These are phyloP conservation scores for Argyresthia albistria DNA, from an alignment of 2,888 invertebrate species.

Conservation along the genomic window DNA sequence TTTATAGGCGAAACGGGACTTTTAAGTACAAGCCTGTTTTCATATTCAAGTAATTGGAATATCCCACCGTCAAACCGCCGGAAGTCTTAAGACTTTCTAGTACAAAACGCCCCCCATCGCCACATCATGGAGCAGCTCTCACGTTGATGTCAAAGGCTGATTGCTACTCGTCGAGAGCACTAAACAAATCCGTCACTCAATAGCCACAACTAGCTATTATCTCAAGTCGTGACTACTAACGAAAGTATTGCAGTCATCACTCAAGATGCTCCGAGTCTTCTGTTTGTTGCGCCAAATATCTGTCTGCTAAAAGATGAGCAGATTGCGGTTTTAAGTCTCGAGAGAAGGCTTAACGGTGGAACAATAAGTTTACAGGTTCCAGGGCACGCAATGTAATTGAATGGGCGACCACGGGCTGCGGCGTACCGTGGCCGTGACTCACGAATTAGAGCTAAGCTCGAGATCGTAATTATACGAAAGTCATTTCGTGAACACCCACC, in stretches of 20 bases:
- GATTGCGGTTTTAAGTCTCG: constrained; percentile 18
- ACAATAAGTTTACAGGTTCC: constrained; percentile 40
- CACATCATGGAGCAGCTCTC: not conserved
- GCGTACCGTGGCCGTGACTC: constrained; percentile 66
- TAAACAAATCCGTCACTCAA: constrained; percentile 33
- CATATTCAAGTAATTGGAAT: too few species aligned
- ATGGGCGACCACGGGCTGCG: constrained; percentile 45
- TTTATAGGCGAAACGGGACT: too few species aligned
- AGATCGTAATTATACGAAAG: constrained; percentile 60
- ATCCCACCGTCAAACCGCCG: too few species aligned
- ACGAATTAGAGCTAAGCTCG: constrained; percentile 62
- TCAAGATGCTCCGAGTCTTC: constrained; percentile 13
- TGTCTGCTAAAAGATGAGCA: not conserved
- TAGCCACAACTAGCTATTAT: constrained; percentile 20
- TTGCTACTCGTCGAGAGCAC: constrained; percentile 30
- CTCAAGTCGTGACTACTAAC: constrained; percentile 23
- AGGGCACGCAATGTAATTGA: constrained; percentile 58
- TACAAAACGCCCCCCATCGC: too few species aligned
- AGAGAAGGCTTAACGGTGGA: constrained; percentile 5
- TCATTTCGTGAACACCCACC: constrained; percentile 60
- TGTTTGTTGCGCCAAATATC: not conserved
- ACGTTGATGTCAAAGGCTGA: constrained; percentile 7
- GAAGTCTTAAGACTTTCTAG: too few species aligned
- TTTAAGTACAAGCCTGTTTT: too few species aligned
- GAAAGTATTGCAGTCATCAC: constrained; percentile 23